Percentiles rank a stretch among this genome's conserved stretches.
Evolutionary conservation across 1,140 invertebrate genomes (phyloP).

Genomic region (Aphaenogaster ashmeadi): DNA sequence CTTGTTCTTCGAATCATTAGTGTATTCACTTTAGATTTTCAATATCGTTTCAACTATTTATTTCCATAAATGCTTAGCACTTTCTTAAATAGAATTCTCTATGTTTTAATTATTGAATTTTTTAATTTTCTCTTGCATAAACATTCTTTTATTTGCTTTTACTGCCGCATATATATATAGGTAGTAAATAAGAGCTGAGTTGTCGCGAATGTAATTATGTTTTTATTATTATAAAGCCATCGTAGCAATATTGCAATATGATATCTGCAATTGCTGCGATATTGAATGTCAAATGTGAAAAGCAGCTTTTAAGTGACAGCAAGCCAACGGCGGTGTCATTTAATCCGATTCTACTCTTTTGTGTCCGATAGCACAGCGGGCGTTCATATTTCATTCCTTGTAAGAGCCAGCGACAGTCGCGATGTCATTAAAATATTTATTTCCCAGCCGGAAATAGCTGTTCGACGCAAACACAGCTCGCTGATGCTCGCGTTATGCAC

Average conservation of each 20-base stretch:
- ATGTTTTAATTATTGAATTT: not conserved
- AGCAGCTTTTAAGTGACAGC: conserved; percentile 31
- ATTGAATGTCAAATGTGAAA: conserved; percentile 48
- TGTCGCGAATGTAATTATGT: not conserved
- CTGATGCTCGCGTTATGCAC: not conserved
- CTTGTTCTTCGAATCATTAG: not conserved
- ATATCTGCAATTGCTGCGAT: not conserved
- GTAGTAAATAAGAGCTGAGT: not conserved
- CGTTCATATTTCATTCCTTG: conserved; percentile 53
- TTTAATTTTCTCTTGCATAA: not conserved
- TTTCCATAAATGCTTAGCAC: not conserved
- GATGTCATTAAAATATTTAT: conserved; percentile 51
- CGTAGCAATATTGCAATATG: not conserved
- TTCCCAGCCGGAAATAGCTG: conserved; percentile 24
- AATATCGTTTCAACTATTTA: too few species aligned
- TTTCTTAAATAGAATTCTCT: not conserved
- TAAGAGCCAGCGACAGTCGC: not conserved
- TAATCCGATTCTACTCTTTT: conserved; percentile 48
- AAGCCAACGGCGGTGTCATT: conserved; percentile 15
- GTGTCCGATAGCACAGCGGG: not conserved
- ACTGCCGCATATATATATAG: not conserved
- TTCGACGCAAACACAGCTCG: not conserved
- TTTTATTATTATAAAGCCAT: not conserved
- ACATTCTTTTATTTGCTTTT: not conserved
- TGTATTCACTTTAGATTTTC: not conserved